phyloP scores from a whole-genome alignment of 2,797 vertebrate species.

The Notoglanidium macrostoma region DNA sequence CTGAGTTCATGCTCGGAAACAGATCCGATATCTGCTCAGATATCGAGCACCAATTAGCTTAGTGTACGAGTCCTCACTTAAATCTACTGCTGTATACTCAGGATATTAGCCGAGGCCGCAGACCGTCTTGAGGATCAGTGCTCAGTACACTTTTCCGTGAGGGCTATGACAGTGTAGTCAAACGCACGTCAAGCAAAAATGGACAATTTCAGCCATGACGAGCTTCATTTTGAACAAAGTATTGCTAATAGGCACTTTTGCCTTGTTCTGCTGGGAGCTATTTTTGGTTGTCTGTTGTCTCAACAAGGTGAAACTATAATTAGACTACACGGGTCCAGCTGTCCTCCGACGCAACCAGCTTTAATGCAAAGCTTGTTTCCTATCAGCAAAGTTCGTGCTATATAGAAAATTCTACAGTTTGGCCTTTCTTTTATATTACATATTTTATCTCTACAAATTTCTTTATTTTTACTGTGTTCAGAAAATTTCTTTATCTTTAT shows the following conservation, averaged over 20 bases:
- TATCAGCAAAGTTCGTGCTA: too few relatives aligned
- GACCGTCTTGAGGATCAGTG: not conserved
- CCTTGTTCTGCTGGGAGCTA: slow-evolving; percentile 27
- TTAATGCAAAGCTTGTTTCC: not conserved
- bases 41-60: not conserved
- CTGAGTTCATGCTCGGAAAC: not conserved
- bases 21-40: not conserved
- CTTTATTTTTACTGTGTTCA: too few relatives aligned
- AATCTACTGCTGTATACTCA: not conserved
- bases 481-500: too few relatives aligned
- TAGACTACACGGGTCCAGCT: slow-evolving; percentile 16
- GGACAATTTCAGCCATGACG: not conserved
- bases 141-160: not conserved
- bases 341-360: not conserved
- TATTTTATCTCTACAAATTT: too few relatives aligned
- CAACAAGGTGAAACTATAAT: slow-evolving; percentile 50
- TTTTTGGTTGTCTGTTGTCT: slow-evolving; percentile 30
- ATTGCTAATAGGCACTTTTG: slow-evolving; percentile 1
- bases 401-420: not conserved
- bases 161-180: not conserved
- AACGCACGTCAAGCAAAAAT: not conserved
- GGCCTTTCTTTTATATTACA: not conserved
- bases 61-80: not conserved
- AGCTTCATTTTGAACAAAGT: not conserved
- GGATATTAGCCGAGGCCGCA: not conserved